A percentile compares a stretch with the other conserved stretches of the same genome.
These are phyloP conservation scores for Ahaetulla prasina DNA, from an alignment of 2,113 vertebrate genomes.

Conservation along the genomic window DNA sequence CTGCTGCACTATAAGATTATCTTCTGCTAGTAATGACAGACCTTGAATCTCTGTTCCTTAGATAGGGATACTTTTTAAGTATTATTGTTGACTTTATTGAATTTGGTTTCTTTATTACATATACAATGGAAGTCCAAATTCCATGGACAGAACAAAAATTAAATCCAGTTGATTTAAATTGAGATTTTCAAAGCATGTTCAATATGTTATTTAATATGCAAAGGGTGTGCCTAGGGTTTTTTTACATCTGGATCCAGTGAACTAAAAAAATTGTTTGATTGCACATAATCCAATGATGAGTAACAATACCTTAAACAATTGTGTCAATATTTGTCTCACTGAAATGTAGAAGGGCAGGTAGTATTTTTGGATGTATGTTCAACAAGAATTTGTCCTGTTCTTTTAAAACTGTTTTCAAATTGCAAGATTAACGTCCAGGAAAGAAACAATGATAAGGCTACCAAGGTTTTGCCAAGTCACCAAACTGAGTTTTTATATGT, in stretches of 20 bases:
- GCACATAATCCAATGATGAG: neutral
- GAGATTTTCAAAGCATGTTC: neutral
- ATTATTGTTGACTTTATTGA: slow-evolving; percentile 23
- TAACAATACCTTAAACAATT: neutral
- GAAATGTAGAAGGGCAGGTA: neutral
- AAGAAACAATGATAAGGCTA: neutral
- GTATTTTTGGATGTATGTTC: neutral
- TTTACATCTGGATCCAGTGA: neutral
- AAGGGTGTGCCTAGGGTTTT: neutral
- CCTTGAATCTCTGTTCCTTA: slow-evolving; percentile 43
- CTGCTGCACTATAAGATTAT: slow-evolving; percentile 40
- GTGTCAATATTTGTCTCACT: neutral
- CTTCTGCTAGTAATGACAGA: slow-evolving; percentile 29
- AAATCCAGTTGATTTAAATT: neutral
- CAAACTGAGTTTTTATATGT: neutral
- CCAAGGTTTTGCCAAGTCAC: neutral
- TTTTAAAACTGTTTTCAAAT: neutral
- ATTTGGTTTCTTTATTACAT: slow-evolving; percentile 9
- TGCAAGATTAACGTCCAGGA: neutral
- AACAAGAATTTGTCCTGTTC: neutral
- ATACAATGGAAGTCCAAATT: neutral
- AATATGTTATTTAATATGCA: neutral
- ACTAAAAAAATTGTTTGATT: neutral
- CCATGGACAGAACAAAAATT: neutral
- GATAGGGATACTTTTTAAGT: slow-evolving; percentile 44